Evolutionary conservation across 2,888 invertebrate species (phyloP), one percentile per base, ranked within the genome.

Genomic region (Minunthozetes semirufus): DNA sequence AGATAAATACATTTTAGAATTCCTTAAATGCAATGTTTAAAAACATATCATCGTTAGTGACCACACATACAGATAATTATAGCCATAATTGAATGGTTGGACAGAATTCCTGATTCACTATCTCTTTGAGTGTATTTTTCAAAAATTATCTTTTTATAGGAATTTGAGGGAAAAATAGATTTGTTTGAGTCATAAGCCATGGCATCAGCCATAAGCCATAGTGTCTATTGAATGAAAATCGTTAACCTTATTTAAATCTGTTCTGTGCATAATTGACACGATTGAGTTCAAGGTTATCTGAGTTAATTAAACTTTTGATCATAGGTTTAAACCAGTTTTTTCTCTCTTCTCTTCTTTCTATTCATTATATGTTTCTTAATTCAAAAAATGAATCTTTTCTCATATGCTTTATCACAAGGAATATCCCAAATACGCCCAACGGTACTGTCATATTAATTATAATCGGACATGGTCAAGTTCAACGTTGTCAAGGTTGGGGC

Each of bases 221-320:
- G 50, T 59, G 59, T 59, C 59, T 59, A 27, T 59, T 59, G 27
- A 59, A 59, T 17, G 25, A 68, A 9, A 70, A 48, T 46, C 70
- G 46, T 70, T 70, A 70, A 70, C 70, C 70, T 70, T 70, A 70
- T 70, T 70, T 70, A 70, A 70, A 70, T 46, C 48, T 13, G 25
- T 19, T 63, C 9, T 66, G 29, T 66, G 63, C 70, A 70, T 70
- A 70, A 46, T 46, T 70, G 70, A 42, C 48, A 46, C 48, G 70
- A 70, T 70, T 70, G 70, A 70, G 70, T 70, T 70, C 70, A 70
- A 70, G 70, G 70, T 70, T 48, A 70, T 0, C 17, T 0, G 48
- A 70, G 70, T 70, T 70, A 70, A 70, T 70, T 70, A 70, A 70
- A 70, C 42, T 19, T 63, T 27, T 38, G 27, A 29, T 33, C 13